phyloP scores from a whole-genome alignment of 1,140 invertebrate species.

The Cotesia typhae region DNA sequence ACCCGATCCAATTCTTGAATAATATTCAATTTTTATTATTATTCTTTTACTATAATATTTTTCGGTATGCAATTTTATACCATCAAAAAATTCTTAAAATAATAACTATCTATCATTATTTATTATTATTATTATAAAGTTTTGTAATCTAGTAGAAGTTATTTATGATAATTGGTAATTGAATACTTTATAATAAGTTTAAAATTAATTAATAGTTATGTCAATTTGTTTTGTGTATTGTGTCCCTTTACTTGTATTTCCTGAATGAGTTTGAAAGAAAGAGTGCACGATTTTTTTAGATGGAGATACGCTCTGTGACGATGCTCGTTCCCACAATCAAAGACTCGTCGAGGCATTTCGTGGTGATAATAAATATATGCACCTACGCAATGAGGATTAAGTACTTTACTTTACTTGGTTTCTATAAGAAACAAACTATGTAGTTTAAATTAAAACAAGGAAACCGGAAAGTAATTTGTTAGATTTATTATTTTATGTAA shows the following conservation, averaged over 20 bases:
- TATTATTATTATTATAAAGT: too few species aligned
- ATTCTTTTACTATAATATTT: too few species aligned
- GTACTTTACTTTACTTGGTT: neutral
- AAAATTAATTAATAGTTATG: conserved; percentile 8
- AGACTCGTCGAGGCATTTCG: neutral
- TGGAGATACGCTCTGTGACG: neutral
- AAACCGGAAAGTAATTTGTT: neutral
- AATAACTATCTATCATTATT: too few species aligned
- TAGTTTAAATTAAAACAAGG: neutral
- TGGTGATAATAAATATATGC: conserved; percentile 13
- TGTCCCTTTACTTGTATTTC: neutral
- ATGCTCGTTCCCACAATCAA: conserved; percentile 20
- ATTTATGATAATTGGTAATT: neutral
- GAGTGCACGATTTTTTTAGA: conserved; percentile 5
- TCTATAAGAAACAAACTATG: neutral
- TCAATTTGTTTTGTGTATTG: neutral
- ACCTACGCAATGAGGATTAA: neutral
- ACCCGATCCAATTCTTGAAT: too few species aligned
- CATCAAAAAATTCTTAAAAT: too few species aligned
- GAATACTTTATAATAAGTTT: neutral
- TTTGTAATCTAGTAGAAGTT: too few species aligned
- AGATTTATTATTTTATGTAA: too few species aligned
- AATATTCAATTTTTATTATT: too few species aligned
- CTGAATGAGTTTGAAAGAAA: neutral
- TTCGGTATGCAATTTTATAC: too few species aligned